Conservation (phyloP, 2,888 invertebrate species). For the Brassicogethes aeneus region DNA sequence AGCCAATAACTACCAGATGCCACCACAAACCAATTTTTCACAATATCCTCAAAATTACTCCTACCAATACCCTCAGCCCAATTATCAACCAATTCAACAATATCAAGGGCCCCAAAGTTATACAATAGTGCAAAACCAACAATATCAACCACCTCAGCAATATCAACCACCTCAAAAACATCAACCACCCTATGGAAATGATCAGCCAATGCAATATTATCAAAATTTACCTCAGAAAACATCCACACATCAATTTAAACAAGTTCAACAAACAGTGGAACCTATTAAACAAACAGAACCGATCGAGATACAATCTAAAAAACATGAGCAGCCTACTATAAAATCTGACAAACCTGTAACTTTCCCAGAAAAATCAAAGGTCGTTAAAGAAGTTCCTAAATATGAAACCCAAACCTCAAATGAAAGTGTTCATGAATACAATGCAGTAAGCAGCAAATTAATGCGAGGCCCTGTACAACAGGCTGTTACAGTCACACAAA, state of each 20-base stretch:
- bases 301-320: no score
- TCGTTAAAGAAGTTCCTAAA: slow-evolving; percentile 14
- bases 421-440: slow-evolving; percentile 42
- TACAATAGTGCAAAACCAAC: slow-evolving; percentile 12
- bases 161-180: slow-evolving; percentile 3
- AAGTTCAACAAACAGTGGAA: slow-evolving; percentile 9
- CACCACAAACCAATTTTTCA: slow-evolving; percentile 5
- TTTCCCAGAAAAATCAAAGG: not conserved
- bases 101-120: slow-evolving; percentile 7
- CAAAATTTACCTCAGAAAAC: slow-evolving; percentile 7
- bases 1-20: slow-evolving; percentile 1
- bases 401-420: slow-evolving; percentile 30
- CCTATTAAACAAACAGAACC: slow-evolving; percentile 8
- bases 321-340: no score
- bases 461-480: slow-evolving; percentile 68
- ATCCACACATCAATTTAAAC: slow-evolving; percentile 22
- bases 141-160: slow-evolving; percentile 10
- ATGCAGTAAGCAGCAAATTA: slow-evolving; percentile 58
- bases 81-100: slow-evolving; percentile 7
- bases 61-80: not conserved
- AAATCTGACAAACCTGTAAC: no score
- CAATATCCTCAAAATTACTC: slow-evolving; percentile 7
- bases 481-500: slow-evolving; percentile 52
- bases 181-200: not conserved
- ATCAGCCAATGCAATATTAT: not conserved